Evolutionary conservation across 53 echinoderm and acorn worm species (phyloP).

Genomic region (Paracentrotus lividus): DNA sequence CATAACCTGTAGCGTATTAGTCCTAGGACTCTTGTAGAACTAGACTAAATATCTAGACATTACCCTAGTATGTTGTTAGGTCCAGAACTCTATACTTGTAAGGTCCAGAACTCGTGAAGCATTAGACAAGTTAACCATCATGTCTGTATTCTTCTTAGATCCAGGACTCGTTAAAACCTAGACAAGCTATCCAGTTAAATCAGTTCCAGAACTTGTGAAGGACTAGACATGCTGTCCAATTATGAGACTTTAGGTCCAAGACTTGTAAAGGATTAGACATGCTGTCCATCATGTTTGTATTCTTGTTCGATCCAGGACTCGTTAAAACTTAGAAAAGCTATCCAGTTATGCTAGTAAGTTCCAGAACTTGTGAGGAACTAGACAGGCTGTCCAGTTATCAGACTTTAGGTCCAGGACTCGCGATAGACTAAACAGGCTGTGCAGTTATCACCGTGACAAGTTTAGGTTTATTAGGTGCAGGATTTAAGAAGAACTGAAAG

Average conservation of each 20-base stretch:
- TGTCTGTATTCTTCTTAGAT: too few species aligned
- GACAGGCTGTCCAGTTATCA: constrained; percentile 20
- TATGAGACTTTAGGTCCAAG: not conserved
- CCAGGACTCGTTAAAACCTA: too few species aligned
- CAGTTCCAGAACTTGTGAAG: not conserved
- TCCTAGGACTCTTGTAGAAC: too few species aligned
- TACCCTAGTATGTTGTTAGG: not conserved
- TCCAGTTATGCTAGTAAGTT: not conserved
- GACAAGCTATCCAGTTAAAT: too few species aligned
- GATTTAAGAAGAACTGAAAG: constrained; percentile 57
- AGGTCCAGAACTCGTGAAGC: not conserved
- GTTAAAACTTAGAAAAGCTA: not conserved
- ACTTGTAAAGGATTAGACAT: not conserved
- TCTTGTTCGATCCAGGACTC: not conserved
- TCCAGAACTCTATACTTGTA: not conserved
- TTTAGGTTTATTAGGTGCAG: constrained; percentile 46
- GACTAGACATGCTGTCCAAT: not conserved
- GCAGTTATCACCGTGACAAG: not conserved
- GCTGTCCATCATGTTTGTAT: not conserved
- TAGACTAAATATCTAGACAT: too few species aligned
- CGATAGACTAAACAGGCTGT: constrained; percentile 56
- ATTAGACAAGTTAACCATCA: too few species aligned
- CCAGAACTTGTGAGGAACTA: not conserved
- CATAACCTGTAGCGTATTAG: too few species aligned
- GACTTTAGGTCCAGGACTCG: not conserved